phyloP scores from a whole-genome alignment of 2,888 invertebrate genomes.

The Eucera pruinosa region DNA sequence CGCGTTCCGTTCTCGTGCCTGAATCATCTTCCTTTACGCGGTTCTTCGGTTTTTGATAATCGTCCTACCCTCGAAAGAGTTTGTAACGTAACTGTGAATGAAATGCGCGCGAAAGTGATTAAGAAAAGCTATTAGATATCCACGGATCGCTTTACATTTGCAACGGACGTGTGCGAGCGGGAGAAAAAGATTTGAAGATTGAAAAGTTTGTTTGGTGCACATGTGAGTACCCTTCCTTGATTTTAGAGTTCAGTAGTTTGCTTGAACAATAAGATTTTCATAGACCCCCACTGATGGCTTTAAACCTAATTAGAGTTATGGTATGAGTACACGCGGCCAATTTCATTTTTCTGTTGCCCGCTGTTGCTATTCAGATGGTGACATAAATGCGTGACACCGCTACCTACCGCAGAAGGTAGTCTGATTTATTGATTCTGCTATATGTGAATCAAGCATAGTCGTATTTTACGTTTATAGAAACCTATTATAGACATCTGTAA shows the following conservation, averaged over 20 bases:
- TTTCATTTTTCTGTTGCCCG: conserved; percentile 3
- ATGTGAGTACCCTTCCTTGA: conserved; percentile 27
- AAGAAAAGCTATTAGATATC: neutral
- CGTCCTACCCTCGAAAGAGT: neutral
- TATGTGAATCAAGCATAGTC: conserved; percentile 8
- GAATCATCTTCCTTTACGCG: neutral
- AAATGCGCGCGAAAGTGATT: conserved; percentile 29
- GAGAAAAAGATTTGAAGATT: neutral
- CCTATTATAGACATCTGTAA: neutral
- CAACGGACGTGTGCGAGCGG: conserved; percentile 14
- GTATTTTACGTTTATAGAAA: neutral
- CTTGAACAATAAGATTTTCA: conserved; percentile 16
- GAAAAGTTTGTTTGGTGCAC: neutral
- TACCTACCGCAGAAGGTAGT: neutral
- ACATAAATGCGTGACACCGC: neutral
- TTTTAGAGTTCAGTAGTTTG: conserved; percentile 8
- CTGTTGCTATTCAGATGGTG: conserved; percentile 21
- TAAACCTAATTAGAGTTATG: conserved; percentile 19
- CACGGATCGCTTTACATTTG: neutral
- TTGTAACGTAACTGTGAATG: neutral
- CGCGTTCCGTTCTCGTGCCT: neutral
- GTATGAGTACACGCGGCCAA: conserved; percentile 1
- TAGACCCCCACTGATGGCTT: conserved; percentile 21
- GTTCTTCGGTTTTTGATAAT: neutral
- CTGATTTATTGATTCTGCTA: neutral